Conservation (phyloP, 2,113 vertebrate genomes). For the Pelobates fuscus region DNA sequence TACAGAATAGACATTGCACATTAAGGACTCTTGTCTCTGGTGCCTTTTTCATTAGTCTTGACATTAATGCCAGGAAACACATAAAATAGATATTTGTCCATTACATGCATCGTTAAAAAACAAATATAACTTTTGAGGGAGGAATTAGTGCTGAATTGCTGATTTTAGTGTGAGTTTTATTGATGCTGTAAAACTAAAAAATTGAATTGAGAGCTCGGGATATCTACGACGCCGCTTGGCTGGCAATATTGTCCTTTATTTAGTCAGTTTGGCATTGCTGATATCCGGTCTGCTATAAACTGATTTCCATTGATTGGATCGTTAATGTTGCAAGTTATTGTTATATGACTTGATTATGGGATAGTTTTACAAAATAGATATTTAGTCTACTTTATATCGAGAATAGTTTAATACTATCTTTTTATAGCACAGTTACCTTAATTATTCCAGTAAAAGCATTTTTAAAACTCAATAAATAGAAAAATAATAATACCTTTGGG, state of each 20-base stretch:
- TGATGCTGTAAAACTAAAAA: constrained; percentile 46
- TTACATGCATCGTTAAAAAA: constrained; percentile 48
- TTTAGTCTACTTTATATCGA: constrained; percentile 15
- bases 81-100: constrained; percentile 39
- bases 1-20: constrained; percentile 27
- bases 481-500: too few relatives aligned
- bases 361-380: constrained; percentile 4
- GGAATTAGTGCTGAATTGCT: constrained; percentile 46
- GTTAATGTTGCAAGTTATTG: constrained; percentile 32
- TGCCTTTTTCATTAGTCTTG: constrained; percentile 41
- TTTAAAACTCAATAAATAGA: too few relatives aligned
- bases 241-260: constrained; percentile 39
- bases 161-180: constrained; percentile 42
- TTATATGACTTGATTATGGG: constrained; percentile 21
- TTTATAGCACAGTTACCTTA: constrained; percentile 9
- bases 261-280: constrained; percentile 34
- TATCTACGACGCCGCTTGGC: constrained; percentile 9
- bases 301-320: constrained; percentile 18
- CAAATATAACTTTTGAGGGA: constrained; percentile 46
- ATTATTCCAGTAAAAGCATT: constrained; percentile 29
- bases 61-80: constrained; percentile 32
- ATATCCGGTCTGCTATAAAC: constrained; percentile 23
- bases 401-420: neutral
- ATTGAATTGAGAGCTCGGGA: constrained; percentile 33
- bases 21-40: constrained; percentile 22